These are phyloP conservation scores for Nephrotoma appendiculata DNA, from an alignment of 2,888 invertebrate species.

Conservation along the genomic window DNA sequence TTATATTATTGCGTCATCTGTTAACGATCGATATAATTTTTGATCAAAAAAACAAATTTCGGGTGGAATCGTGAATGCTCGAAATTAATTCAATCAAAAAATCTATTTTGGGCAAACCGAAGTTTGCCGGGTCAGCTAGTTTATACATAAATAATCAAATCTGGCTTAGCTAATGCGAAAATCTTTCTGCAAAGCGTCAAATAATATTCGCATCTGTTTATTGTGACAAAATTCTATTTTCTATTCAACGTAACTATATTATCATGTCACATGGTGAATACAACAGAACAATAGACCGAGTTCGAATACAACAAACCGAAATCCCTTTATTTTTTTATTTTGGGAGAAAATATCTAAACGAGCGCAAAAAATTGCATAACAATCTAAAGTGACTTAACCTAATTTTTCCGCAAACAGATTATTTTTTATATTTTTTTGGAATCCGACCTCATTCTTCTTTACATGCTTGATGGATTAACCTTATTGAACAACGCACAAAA, in stretches of 20 bases:
- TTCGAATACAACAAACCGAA: background rate
- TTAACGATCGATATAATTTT: no score
- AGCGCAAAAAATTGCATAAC: background rate
- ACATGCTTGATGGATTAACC: background rate
- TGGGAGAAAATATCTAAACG: background rate
- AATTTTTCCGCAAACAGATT: background rate
- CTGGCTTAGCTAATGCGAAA: background rate
- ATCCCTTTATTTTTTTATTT: background rate
- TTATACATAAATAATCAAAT: background rate
- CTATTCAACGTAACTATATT: background rate
- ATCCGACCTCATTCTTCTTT: no score
- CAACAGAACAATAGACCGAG: background rate
- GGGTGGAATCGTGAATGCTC: no score
- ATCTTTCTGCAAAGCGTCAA: background rate
- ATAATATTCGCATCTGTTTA: background rate
- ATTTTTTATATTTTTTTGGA: no score
- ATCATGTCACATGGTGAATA: background rate
- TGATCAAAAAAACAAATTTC: no score
- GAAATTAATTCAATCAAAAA: no score
- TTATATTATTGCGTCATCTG: no score
- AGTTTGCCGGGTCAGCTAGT: no score
- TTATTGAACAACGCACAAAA: background rate
- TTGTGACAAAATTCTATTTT: background rate
- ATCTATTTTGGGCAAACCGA: no score
- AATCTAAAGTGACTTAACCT: background rate